Evolutionary conservation across 2,797 vertebrate genomes (phyloP), one percentile per base, ranked within the genome.

Genomic region (Artibeus jamaicensis): DNA sequence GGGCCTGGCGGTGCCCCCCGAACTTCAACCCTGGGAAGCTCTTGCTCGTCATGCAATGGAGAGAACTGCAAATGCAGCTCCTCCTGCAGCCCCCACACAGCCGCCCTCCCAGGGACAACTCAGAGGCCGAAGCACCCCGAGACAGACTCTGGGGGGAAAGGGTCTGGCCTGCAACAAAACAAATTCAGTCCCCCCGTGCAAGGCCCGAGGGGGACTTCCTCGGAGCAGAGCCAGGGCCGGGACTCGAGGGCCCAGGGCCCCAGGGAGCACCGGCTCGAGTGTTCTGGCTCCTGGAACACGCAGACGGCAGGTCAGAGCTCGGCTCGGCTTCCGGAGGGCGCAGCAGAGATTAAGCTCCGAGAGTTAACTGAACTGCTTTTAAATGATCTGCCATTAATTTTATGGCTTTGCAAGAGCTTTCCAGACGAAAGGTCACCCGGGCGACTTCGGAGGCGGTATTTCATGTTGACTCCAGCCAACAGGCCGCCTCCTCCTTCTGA

Each of bases 321-420:
- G 44, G 94, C 97, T 53, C 39, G 15, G 78, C 48, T 95, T 93
- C 74, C 46, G 5, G 92, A 93, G 85, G 93, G 42, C 94, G 79
- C 96, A 96, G 96, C 97, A 93, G 96, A 87, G 70, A 71, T 91
- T 95, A 97, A 86, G 8, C 92, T 97, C 91, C 34, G 6, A 39
- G 96, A 98, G 85, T 83, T 93, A 94, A 93, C 93, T 48, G 93
- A 95, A 34, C 93, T 86, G 96, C 95, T 97, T 97, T 95, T 4
- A 95, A 89, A 95, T 15, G 62, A 90, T 92, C 96, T 93, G 74
- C 92, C 95, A 96, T 97, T 96, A 95, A 96, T 97, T 98, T 89
- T 97, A 68, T 32, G 91, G 93, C 86, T 85, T 87, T 94, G 89
- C 93, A 92, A 96, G 96, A 79, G 55, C 96, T 97, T 96, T 97